Evolutionary conservation across 2,113 vertebrate species (phyloP), one percentile per base, ranked within the genome.

Genomic region (Poicephalus meyeri): DNA sequence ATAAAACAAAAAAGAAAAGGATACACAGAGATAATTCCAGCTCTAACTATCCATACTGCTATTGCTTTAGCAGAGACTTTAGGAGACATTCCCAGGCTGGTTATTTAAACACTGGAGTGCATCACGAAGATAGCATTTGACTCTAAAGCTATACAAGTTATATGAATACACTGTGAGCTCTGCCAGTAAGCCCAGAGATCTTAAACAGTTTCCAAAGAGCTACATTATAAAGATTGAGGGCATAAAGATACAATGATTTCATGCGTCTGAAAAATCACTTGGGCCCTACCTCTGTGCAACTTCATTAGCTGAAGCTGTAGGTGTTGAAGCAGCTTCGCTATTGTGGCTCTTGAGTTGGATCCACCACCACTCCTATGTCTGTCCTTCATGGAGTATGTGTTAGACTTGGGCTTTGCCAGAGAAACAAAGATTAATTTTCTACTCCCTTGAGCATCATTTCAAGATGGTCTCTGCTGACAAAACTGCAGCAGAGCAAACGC

Each of bases 21-120:
- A 50, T 44, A 82, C 0, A 0, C 0, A 0, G 8, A 73, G 61
- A 24, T 49, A 53, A 79, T 82, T 95, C 58, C 80, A 70, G 41
- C n/a, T 94, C 13, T 56, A 68, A 68, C 28, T 72, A 72, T 35
- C 65, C n/a, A 31, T 2, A 61, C 17, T 24, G 33, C 55, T 88
- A 60, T 6, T 70, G 55, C 47, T 39, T 63, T 41, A 71, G 64
- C 60, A 80, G 72, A 50, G 85, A n/a, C 33, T 78, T 90, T 5
- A 71, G 84, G 61, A 89, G 26, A 63, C 11, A 13, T 79, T 92
- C 21, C 28, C 52, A 79, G 41, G 41, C 28, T 9, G 1, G 44
- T 72, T 84, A 58, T 81, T 87, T 81, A 81, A 87, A 60, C 14
- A 31, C 3, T 13, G 7, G 52, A 84, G 31, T 35, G 47, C 35